phyloP scores from a whole-genome alignment of 2,888 invertebrate species.

The Tolmerus cingulatus region DNA sequence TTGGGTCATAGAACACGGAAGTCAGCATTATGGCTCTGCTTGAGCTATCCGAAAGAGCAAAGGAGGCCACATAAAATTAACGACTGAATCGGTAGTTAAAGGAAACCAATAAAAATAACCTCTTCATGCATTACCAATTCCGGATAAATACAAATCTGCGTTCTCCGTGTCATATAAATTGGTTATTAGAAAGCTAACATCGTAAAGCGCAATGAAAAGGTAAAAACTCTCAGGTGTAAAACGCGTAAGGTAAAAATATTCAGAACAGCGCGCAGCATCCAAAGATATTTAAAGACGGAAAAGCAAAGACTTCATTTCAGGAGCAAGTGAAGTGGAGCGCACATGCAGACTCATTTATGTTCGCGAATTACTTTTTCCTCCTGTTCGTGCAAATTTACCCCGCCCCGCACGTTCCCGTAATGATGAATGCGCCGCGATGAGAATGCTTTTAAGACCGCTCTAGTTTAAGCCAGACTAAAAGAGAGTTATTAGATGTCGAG shows the following conservation, averaged over 20 bases:
- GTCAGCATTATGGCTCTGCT: background rate
- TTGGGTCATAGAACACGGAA: background rate
- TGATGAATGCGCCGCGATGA: background rate
- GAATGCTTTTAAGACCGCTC: constrained; percentile 24
- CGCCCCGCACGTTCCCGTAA: background rate
- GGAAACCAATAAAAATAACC: background rate
- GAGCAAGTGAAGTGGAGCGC: constrained; percentile 6
- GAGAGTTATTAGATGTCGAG: background rate
- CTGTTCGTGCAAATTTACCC: background rate
- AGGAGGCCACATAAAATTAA: background rate
- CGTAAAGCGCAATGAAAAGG: background rate
- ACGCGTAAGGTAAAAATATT: background rate
- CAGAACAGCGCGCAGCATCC: background rate
- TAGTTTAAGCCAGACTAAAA: constrained; percentile 19
- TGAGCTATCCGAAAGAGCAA: background rate
- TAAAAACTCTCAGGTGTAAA: background rate
- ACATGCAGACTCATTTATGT: constrained; percentile 16
- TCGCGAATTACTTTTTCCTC: constrained; percentile 2
- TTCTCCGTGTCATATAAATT: background rate
- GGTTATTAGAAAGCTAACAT: background rate
- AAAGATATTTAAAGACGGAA: background rate
- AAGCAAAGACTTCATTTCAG: background rate
- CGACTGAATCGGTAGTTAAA: background rate
- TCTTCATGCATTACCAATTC: background rate
- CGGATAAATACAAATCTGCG: background rate